Percentiles rank a stretch among this genome's conserved stretches.
Evolutionary conservation across 2,797 vertebrate genomes (phyloP).

Genomic region (Mormyrops boulengeri): DNA sequence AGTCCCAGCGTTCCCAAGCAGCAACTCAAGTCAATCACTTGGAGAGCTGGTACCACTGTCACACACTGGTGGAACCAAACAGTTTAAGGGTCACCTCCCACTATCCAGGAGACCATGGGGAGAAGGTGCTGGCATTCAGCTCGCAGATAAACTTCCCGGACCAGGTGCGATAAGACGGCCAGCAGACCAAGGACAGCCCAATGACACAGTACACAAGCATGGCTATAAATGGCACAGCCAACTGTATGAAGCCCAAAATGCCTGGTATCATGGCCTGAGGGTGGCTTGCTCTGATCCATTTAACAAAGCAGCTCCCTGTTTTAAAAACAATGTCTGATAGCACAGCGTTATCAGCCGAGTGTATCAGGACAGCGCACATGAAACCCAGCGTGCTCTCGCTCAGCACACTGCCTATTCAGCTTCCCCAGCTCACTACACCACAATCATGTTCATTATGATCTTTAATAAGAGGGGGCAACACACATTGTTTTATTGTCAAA

Average conservation of each 20-base stretch:
- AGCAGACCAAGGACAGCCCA: neutral
- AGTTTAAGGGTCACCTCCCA: neutral
- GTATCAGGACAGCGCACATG: neutral
- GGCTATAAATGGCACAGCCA: neutral
- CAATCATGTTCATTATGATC: neutral
- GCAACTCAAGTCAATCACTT: constrained; percentile 9
- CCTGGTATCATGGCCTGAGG: neutral
- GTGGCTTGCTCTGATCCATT: neutral
- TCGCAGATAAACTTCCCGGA: neutral
- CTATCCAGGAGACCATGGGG: neutral
- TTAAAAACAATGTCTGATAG: constrained; percentile 14
- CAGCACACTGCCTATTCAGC: neutral
- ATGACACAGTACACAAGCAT: neutral
- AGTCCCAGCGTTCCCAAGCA: neutral
- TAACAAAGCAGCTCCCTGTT: neutral
- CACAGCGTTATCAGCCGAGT: neutral
- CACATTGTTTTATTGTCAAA: neutral
- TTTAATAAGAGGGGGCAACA: neutral
- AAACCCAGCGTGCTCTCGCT: neutral
- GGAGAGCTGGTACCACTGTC: neutral
- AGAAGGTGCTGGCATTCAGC: constrained; percentile 23
- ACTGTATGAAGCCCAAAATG: neutral
- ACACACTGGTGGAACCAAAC: neutral
- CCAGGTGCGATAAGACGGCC: neutral
- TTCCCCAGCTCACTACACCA: neutral